Evolutionary conservation across 2,113 vertebrate genomes (phyloP).

Genomic region (Micromys minutus): DNA sequence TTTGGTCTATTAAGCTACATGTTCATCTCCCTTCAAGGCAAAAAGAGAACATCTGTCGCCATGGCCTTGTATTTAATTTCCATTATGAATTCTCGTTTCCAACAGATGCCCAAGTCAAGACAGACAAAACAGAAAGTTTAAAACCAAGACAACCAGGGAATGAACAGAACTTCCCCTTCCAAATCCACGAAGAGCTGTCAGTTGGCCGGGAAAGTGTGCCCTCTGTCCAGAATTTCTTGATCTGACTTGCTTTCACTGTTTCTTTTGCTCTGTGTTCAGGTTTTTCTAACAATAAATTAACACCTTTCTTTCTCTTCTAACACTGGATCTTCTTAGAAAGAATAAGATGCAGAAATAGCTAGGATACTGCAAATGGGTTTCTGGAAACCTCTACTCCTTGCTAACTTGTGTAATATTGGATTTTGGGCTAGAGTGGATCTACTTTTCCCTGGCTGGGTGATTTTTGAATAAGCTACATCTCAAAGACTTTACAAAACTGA

Average conservation of each 20-base stretch:
- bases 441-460: neutral
- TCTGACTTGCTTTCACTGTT: neutral
- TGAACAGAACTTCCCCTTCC: neutral
- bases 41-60: slow-evolving; percentile 56
- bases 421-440: neutral
- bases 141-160: neutral
- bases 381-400: neutral
- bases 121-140: neutral
- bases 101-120: slow-evolving; percentile 28
- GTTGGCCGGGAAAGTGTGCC: fast-evolving
- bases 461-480: neutral
- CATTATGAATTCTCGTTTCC: neutral
- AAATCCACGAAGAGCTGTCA: neutral
- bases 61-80: slow-evolving; percentile 36
- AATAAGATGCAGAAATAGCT: neutral
- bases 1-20: slow-evolving; percentile 54
- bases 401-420: fast-evolving
- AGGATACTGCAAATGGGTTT: neutral
- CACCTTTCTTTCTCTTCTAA: neutral
- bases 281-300: neutral
- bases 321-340: neutral
- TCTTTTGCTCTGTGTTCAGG: neutral
- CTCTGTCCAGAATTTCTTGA: neutral
- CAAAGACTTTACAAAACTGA: neutral
- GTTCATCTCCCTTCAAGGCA: slow-evolving; percentile 62